These are phyloP conservation scores for Pollachius pollachius DNA, from an alignment of 2,113 vertebrate species.

Conservation along the genomic window DNA sequence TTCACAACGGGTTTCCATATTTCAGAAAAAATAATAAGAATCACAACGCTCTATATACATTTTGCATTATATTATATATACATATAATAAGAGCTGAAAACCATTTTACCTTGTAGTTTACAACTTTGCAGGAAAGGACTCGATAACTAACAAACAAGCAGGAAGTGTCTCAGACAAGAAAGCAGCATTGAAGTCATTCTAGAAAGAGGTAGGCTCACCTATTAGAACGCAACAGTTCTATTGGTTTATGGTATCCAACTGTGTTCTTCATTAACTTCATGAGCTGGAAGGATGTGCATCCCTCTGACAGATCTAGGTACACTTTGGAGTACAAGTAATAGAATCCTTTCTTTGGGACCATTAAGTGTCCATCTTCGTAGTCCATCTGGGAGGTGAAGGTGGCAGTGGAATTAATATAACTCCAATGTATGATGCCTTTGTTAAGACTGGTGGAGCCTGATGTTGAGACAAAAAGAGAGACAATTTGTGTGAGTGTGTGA, in stretches of 20 bases:
- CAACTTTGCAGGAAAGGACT: no score
- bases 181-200: neutral
- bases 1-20: no score
- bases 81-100: no score
- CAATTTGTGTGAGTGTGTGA: neutral
- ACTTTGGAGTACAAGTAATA: slow-evolving; percentile 75
- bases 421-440: slow-evolving; percentile 32
- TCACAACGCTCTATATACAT: no score
- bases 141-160: neutral
- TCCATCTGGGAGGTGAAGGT: slow-evolving; percentile 29
- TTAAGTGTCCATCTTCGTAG: slow-evolving; percentile 40
- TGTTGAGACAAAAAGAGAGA: neutral
- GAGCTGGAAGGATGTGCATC: slow-evolving; percentile 43
- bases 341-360: slow-evolving; percentile 39
- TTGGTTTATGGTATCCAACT: slow-evolving; percentile 15
- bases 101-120: no score
- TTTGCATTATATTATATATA: no score
- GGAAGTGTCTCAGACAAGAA: slow-evolving; percentile 32
- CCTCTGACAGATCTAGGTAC: slow-evolving; percentile 22
- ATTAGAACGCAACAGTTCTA: slow-evolving; percentile 61
- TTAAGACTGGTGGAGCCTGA: neutral
- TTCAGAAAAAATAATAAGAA: no score
- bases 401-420: neutral
- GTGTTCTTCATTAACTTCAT: slow-evolving; percentile 52
- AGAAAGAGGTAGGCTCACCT: slow-evolving; percentile 37